phyloP scores from a whole-genome alignment of 2,113 vertebrate genomes.

The Felis catus region DNA sequence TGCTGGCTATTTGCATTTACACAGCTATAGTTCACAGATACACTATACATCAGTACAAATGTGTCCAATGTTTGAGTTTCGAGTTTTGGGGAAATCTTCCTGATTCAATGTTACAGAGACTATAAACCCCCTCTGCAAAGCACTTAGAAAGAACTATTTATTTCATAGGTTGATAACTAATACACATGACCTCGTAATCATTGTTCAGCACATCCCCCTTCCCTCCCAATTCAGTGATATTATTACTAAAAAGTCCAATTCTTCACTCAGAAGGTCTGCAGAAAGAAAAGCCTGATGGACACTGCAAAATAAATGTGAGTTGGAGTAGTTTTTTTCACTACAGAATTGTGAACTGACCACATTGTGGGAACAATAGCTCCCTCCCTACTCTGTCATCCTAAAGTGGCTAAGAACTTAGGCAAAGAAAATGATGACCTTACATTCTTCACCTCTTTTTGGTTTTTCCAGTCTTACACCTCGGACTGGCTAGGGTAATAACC shows the following conservation, averaged over 20 bases:
- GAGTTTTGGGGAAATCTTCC: not conserved
- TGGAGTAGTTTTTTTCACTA: not conserved
- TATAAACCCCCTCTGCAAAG: not conserved
- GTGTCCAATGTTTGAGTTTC: not conserved
- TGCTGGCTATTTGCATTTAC: not conserved
- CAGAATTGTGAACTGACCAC: not conserved
- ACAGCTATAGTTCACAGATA: not conserved
- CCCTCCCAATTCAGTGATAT: not conserved
- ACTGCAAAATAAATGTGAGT: not conserved
- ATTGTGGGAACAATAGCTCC: not conserved
- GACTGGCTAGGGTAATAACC: not conserved
- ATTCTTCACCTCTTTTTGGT: not conserved
- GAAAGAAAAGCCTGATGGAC: not conserved
- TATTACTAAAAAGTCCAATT: not conserved
- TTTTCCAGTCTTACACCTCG: not conserved
- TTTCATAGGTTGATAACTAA: constrained; percentile 1
- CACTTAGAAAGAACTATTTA: not conserved
- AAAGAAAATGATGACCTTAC: not conserved
- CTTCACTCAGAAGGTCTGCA: not conserved
- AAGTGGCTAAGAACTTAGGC: not conserved
- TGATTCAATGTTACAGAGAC: not conserved
- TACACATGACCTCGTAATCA: not conserved
- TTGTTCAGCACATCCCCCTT: not conserved
- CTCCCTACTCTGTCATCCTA: not conserved
- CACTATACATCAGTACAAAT: not conserved